Evolutionary conservation across 2,888 invertebrate species (phyloP).

Genomic region (Holacanthella duospinosa): DNA sequence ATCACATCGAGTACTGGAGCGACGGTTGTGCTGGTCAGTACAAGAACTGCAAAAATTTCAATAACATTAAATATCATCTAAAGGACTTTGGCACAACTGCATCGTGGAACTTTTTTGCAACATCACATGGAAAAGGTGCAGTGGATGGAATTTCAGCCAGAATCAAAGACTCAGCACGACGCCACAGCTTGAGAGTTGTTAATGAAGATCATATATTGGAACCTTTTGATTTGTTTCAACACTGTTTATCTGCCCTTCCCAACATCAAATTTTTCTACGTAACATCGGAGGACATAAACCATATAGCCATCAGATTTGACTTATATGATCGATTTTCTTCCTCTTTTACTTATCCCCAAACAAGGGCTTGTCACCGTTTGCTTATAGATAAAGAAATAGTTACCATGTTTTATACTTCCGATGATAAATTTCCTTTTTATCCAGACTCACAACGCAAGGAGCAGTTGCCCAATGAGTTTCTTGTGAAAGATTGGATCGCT

Average conservation of each 20-base stretch:
- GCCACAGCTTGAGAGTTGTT: background rate
- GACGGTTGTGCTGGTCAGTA: constrained; percentile 14
- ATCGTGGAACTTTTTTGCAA: constrained; percentile 10
- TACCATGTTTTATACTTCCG: background rate
- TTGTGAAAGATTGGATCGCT: background rate
- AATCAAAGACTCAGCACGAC: background rate
- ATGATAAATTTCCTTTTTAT: background rate
- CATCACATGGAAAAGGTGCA: constrained; percentile 11
- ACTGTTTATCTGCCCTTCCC: background rate
- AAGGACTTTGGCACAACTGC: constrained; percentile 2
- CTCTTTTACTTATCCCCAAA: background rate
- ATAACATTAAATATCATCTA: background rate
- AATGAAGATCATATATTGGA: background rate
- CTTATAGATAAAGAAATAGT: background rate
- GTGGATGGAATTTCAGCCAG: background rate
- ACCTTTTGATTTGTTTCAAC: background rate
- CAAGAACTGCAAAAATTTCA: constrained; percentile 11
- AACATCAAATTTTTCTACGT: background rate
- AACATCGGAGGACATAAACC: background rate
- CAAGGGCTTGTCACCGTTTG: background rate
- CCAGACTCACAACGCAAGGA: background rate
- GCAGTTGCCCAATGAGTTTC: background rate
- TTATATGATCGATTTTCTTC: background rate
- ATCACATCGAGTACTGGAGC: constrained; percentile 4
- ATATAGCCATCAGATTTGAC: background rate